A percentile compares a stretch with the other conserved stretches of the same genome.
These are phyloP conservation scores for Eulacestoma nigropectus DNA, from an alignment of 2,113 vertebrate species.

Conservation along the genomic window DNA sequence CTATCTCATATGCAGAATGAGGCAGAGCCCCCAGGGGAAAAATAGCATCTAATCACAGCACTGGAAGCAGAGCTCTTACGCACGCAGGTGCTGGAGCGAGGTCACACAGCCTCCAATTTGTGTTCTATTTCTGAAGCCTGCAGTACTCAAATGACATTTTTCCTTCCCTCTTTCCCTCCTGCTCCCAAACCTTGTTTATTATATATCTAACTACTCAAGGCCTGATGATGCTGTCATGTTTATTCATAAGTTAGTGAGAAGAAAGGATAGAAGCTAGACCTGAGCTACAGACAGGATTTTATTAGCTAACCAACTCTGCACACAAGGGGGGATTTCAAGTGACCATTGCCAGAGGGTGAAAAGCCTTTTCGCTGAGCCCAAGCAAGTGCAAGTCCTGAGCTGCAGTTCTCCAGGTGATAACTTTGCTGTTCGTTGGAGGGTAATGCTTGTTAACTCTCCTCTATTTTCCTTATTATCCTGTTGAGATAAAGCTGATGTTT, in stretches of 20 bases:
- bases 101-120: slow-evolving; percentile 29
- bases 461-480: neutral
- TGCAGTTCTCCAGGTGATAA: neutral
- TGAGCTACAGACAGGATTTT: neutral
- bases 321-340: neutral
- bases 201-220: neutral
- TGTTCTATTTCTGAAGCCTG: slow-evolving; percentile 34
- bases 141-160: slow-evolving; percentile 30
- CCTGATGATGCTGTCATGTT: neutral
- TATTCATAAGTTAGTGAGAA: slow-evolving; percentile 7
- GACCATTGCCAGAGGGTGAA: neutral
- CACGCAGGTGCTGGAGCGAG: neutral
- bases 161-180: neutral
- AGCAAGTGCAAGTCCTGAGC: fast-evolving
- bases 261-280: neutral
- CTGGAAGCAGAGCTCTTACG: neutral
- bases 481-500: neutral
- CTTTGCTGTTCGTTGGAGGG: neutral
- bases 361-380: neutral
- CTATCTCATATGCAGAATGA: neutral
- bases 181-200: slow-evolving; percentile 15
- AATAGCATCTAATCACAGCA: slow-evolving; percentile 36
- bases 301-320: neutral
- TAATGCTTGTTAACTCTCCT: neutral
- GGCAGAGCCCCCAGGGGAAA: slow-evolving; percentile 23